phyloP scores from a whole-genome alignment of 2,113 vertebrate genomes.

The Connochaetes taurinus region DNA sequence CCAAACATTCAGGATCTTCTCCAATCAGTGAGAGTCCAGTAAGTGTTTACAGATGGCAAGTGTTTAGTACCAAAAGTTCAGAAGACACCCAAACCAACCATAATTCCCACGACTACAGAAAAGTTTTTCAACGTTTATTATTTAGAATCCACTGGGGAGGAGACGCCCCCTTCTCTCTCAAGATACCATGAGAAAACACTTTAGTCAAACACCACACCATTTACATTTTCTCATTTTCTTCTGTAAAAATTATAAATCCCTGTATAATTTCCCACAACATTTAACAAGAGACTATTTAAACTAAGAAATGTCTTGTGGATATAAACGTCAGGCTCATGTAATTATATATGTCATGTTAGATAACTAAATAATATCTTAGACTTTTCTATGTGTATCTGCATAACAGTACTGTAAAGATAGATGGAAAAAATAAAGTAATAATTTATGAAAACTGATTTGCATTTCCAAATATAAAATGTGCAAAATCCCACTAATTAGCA shows the following conservation, averaged over 20 bases:
- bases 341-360: constrained; percentile 79
- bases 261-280: constrained; percentile 76
- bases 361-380: constrained; percentile 91
- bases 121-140: constrained; percentile 69
- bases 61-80: constrained; percentile 67
- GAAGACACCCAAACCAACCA: constrained; percentile 66
- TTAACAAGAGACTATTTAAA: constrained; percentile 77
- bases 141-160: constrained; percentile 41
- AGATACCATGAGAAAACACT: constrained; percentile 74
- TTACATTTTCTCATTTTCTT: constrained; percentile 77
- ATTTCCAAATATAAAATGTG: constrained; percentile 94
- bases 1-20: constrained; percentile 55
- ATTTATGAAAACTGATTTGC: constrained; percentile 95
- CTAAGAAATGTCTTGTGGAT: constrained; percentile 80
- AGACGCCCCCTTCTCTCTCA: neutral
- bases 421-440: constrained; percentile 85
- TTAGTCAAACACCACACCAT: constrained; percentile 62
- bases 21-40: constrained; percentile 52
- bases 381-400: constrained; percentile 83
- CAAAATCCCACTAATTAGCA: constrained; percentile 89
- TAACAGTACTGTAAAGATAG: constrained; percentile 87
- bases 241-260: constrained; percentile 77
- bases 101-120: constrained; percentile 63
- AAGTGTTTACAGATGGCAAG: constrained; percentile 71
- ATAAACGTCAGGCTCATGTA: constrained; percentile 87